Base-by-base conservation (phyloP, 2,113 vertebrate genomes). In the Siphamia tubifer region DNA sequence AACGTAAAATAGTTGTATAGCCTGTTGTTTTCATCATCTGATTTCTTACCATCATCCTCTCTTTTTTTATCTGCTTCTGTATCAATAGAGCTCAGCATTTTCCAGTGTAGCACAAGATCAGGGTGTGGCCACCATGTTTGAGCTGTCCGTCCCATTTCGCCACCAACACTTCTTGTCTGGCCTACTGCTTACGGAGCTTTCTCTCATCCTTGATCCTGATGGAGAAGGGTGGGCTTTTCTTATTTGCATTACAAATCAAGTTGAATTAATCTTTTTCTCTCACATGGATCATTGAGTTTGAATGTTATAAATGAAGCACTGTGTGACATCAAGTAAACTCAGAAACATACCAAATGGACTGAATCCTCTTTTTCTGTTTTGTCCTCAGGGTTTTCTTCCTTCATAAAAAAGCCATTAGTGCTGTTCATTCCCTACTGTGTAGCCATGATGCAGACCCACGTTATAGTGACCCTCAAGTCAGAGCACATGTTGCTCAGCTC, bases 111-210 rank as follows among this genome's bases (percentile, higher is more conserved):
- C 90, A 17, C 95, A 94, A 10, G 95, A 97, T 75, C 94, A 93
- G 63, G 89, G 93, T 19, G 88, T 96, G 71, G 90, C 91, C 84
- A 93, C 90, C 82, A 97, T 97, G 96, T 97, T 97, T 8, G 94
- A 97, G 80, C 90, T 97, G 48, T 96, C 94, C 0, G 91, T 93
- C 19, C 92, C 91, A 0, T 97, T 97, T 82, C 93, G 95, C 11
- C 95, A 96, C 64, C 95, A 97, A 82, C 95, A 97, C 82, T 97
- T 96, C 65, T 86, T 97, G 48, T 94, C 95, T 0, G 96, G 94
- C 13, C 84, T 97, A 35, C 75, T 97, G 70, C 90, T 97, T 7
- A 84, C 88, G 0, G 96, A 97, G 60, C 92, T 97, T 28, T 91
- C 94, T 0, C 92, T 97, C 24, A 94, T 96, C 51, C 89, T 97